Evolutionary conservation across 2,888 invertebrate species (phyloP).

Genomic region (Parnassius glacialis): DNA sequence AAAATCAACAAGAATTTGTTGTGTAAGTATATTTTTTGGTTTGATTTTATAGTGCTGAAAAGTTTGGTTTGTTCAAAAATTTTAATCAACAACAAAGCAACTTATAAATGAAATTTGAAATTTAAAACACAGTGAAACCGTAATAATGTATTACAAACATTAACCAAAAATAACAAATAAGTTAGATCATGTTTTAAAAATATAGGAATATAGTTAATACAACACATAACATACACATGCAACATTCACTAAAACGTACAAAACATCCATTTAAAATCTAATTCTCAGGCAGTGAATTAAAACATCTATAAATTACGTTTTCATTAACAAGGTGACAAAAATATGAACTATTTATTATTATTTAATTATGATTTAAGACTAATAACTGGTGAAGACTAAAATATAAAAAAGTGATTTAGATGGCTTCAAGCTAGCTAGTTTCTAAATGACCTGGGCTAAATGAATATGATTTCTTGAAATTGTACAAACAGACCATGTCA

Average conservation of each 20-base stretch:
- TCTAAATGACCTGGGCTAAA: slow-evolving; percentile 44
- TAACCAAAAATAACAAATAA: slow-evolving; percentile 16
- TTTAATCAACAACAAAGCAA: no score
- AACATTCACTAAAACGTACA: slow-evolving; percentile 38
- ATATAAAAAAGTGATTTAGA: slow-evolving; percentile 12
- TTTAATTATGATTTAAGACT: slow-evolving; percentile 1
- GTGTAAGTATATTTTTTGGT: no score
- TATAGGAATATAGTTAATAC: slow-evolving; percentile 5
- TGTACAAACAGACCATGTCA: slow-evolving; percentile 42
- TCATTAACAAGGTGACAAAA: slow-evolving; percentile 26
- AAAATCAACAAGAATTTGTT: no score
- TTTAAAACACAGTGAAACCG: slow-evolving; percentile 23
- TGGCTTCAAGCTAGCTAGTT: slow-evolving; percentile 51
- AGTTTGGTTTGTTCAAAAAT: no score
- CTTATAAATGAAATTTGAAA: not conserved
- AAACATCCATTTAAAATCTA: slow-evolving; percentile 18
- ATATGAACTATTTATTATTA: not conserved
- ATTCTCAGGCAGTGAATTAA: slow-evolving; percentile 22
- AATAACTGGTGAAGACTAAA: slow-evolving; percentile 9
- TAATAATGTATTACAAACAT: slow-evolving; percentile 22
- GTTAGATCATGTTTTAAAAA: slow-evolving; percentile 28
- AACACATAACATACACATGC: slow-evolving; percentile 60
- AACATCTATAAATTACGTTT: slow-evolving; percentile 30
- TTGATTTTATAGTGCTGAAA: no score
- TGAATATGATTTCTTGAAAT: slow-evolving; percentile 43